Percentiles rank a stretch among this genome's conserved stretches.
phyloP scores from a whole-genome alignment of 1,140 invertebrate species.

The Trigoniulus corallinus region DNA sequence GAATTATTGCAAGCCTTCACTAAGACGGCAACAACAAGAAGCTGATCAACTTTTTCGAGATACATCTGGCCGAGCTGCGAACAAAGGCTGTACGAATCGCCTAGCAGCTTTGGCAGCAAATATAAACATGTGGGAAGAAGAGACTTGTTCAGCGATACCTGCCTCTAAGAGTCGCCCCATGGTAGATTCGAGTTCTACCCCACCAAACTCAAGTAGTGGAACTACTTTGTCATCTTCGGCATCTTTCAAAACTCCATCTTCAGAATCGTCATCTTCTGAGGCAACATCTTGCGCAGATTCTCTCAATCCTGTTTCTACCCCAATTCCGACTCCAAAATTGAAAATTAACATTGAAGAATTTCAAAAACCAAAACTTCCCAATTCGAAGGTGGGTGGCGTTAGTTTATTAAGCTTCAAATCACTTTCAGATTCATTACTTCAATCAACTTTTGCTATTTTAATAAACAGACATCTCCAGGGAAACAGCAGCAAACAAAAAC shows the following conservation, averaged over 20 bases:
- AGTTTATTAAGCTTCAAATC: no score
- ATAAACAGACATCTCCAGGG: no score
- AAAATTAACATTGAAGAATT: no score
- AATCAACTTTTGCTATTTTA: no score
- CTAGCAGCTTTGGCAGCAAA: slow-evolving; percentile 7
- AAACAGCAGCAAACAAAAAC: no score
- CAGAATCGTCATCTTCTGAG: neutral
- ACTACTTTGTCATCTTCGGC: neutral
- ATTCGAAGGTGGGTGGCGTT: neutral
- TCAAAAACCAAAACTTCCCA: no score
- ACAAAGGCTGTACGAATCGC: neutral
- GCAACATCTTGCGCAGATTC: neutral
- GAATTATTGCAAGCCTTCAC: no score
- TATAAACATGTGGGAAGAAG: slow-evolving; percentile 7
- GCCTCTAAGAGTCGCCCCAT: neutral
- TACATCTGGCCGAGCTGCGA: neutral
- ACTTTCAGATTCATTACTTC: no score
- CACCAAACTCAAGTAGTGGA: neutral
- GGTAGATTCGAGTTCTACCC: neutral
- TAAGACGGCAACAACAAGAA: no score
- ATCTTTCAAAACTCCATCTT: neutral
- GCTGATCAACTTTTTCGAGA: neutral
- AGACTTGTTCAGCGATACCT: neutral
- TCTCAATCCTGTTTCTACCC: neutral
- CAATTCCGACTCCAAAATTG: neutral